Evolutionary conservation across 2,888 invertebrate species (phyloP), one percentile per base, ranked within the genome.

Genomic region (Xanthia togata): DNA sequence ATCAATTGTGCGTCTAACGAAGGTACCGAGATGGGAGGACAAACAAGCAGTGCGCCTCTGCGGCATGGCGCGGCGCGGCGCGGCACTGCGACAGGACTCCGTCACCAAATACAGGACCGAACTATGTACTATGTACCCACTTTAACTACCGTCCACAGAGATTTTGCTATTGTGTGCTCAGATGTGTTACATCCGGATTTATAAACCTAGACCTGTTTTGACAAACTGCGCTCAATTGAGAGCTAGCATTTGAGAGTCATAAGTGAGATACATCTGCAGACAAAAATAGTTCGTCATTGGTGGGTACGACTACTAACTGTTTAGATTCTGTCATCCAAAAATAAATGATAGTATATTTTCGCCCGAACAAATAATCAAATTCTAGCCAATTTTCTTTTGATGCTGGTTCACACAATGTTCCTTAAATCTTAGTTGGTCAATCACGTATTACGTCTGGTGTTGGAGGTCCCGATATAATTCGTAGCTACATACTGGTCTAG

Each of bases 1-100:
- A 81, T 85, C 86, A 88, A 88, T 82, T 86, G 83, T 80, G 75
- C 82, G 70, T 88, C 88, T 86, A 89, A 88, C 85, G 81, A 89
- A 89, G 85, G 76, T 62, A 65, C 38, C 23, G 53, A 26, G 64
- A 60, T 78, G 64, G 55, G 31, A 80, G 63, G 23, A 63, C 67
- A 81, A 72, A 70, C 81, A 82, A 73, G 26, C 72, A 59, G 55
- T 44, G 31, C 35, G 31, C 35, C 35, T 53, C 23, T 63, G 68
- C 11, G 60, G 38, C 35, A 20, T 38, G n/a, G 20, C 12, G 3
- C 41, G 74, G 73, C 35, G 47, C 50, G 9, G 1, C 60, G 47
- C 70, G 60, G 53, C 60, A 17, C 60, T 72, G 55, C 59, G 47
- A n/a, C 47, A 3, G n/a, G 44, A 20, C 60, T 41, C 47, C 31